Conservation (phyloP, 1,140 invertebrate genomes). For the Aphelinus atriplicis region DNA sequence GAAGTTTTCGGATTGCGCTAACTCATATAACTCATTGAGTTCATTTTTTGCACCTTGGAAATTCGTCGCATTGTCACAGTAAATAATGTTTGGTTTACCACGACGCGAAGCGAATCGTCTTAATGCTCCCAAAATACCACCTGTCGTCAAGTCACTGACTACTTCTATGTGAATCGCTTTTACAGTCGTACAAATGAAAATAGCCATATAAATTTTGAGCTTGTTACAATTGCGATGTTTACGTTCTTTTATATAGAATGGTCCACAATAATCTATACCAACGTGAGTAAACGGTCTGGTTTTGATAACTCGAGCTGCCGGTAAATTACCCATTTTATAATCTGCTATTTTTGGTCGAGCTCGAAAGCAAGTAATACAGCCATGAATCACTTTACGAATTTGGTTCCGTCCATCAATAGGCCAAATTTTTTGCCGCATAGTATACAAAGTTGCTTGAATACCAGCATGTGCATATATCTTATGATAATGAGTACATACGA, state of each 20-base stretch:
- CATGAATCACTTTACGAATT: not conserved
- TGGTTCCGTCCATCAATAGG: conserved; percentile 4
- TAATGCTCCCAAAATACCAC: not conserved
- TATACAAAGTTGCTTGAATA: not conserved
- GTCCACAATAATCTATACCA: not conserved
- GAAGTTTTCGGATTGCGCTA: not conserved
- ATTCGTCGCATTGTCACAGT: conserved; percentile 48
- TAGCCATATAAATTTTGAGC: not conserved
- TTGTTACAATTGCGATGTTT: not conserved
- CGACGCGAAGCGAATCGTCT: not conserved
- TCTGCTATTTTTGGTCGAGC: not conserved
- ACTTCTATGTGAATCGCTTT: not conserved
- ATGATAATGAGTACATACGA: not conserved
- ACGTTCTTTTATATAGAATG: not conserved
- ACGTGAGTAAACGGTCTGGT: too few species aligned
- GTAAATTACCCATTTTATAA: not conserved
- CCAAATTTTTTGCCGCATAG: not conserved
- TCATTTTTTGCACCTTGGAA: conserved; percentile 43
- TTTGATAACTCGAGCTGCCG: not conserved
- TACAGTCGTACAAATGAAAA: not conserved
- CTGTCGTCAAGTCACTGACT: not conserved
- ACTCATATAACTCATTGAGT: conserved; percentile 24
- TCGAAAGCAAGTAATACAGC: not conserved
- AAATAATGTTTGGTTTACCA: conserved; percentile 38
- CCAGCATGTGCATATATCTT: not conserved